Evolutionary conservation across 1,140 invertebrate species (phyloP).

Genomic region (Caenorhabditis latens): DNA sequence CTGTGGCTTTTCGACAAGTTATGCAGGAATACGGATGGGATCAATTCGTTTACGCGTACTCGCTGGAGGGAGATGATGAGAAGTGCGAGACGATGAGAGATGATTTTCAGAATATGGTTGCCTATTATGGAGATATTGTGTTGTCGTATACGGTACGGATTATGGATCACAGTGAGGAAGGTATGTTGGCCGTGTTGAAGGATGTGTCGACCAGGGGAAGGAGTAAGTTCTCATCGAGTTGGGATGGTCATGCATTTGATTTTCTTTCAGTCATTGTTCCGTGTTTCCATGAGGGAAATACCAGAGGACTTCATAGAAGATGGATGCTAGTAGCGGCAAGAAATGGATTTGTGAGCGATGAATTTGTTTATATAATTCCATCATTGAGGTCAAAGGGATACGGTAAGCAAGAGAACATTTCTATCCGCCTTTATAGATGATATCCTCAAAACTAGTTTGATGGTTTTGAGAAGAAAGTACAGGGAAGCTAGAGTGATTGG

Average conservation of each 20-base stretch:
- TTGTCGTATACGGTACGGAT: constrained; percentile 8
- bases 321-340: constrained; percentile 27
- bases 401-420: not conserved
- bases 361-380: constrained; percentile 34
- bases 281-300: constrained; percentile 40
- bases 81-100: constrained; percentile 48
- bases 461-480: no score
- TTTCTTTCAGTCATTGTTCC: constrained; percentile 25
- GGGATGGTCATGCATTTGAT: not conserved
- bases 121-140: constrained; percentile 38
- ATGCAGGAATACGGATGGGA: constrained; percentile 31
- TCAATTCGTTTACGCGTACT: constrained; percentile 36
- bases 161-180: constrained; percentile 23
- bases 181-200: not conserved
- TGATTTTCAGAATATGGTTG: constrained; percentile 40
- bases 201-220: constrained; percentile 23
- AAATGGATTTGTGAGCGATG: constrained; percentile 40
- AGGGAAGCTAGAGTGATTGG: no score
- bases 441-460: no score
- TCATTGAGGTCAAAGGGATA: not conserved
- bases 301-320: constrained; percentile 34
- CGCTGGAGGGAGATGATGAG: constrained; percentile 18
- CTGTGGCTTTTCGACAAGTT: constrained; percentile 33
- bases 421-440: no score
- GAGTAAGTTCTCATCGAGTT: not conserved